Evolutionary conservation across 2,888 invertebrate species (phyloP), one percentile per base, ranked within the genome.

Genomic region (Drosophila bunnanda): DNA sequence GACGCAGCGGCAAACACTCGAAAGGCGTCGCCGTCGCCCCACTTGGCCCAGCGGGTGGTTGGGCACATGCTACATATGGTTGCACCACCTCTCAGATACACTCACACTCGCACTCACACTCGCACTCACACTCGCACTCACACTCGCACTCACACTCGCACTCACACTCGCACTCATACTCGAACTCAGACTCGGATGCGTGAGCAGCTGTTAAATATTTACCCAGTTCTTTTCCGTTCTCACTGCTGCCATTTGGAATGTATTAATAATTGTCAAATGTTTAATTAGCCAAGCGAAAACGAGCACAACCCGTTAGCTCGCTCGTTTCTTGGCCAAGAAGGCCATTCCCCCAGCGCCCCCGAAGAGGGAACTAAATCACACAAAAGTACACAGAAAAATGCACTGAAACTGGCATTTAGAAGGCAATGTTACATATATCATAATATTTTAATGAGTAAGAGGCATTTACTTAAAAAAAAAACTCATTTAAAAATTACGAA

Each of bases 241-340:
- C 56, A 22, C 60, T 65, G 52, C 54, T 39, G 41, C 48, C 57
- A 59, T 75, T 75, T 67, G 54, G 74, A 73, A 84, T 77, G 69
- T 79, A 82, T 83, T 86, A 86, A 83, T 86, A 85, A 82, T 85
- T 85, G 80, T 83, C 78, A 72, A 82, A 85, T 84, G 82, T 79
- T 75, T 84, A 83, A 83, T 84, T 87, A 82, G 82, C 75, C 85
- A 82, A 75, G 65, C 78, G 79, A 82, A 73, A 70, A 65, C 72
- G 39, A 60, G 57, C 59, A 32, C 57, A 70, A 53, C 70, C 60
- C 65, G 55, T 69, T 68, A 41, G 43, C 46, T 65, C 52, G 38
- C 64, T 54, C 61, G 59, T 69, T 65, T 32, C 34, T 57, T 65
- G 56, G 44, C 64, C 58, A 34, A 54, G 54, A 17, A 39, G 48